A percentile compares a stretch with the other conserved stretches of the same genome.
These are phyloP conservation scores for Damaliscus lunatus DNA, from an alignment of 2,113 vertebrate genomes.

Conservation along the genomic window DNA sequence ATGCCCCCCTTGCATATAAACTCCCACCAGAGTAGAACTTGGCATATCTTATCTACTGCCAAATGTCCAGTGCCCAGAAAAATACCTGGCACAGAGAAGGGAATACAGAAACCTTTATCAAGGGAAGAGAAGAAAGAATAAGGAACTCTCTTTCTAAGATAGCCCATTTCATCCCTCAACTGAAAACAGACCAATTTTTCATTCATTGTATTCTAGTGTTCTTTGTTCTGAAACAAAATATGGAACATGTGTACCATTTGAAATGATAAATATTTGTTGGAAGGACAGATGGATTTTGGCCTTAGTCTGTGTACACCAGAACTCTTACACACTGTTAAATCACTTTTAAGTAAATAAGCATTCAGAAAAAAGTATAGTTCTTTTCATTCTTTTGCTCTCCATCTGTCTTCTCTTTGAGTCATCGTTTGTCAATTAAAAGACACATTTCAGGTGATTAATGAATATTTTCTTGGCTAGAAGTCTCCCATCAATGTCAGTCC, in stretches of 20 bases:
- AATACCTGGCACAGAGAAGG: background rate
- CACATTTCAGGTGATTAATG: background rate
- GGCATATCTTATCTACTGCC: background rate
- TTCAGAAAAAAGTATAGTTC: background rate
- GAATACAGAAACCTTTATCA: background rate
- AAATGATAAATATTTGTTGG: background rate
- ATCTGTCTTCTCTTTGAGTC: background rate
- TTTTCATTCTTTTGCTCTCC: background rate
- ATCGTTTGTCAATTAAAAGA: background rate
- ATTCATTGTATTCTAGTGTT: background rate
- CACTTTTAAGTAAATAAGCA: conserved; percentile 30
- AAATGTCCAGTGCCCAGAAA: background rate
- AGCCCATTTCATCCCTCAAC: background rate
- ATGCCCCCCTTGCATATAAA: background rate
- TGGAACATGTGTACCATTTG: background rate
- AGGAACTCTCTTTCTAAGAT: background rate
- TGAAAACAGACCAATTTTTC: background rate
- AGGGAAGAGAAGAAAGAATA: background rate
- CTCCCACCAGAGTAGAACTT: background rate
- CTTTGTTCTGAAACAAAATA: background rate
- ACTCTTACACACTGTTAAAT: background rate
- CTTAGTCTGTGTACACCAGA: background rate
- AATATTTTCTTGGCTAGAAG: background rate
- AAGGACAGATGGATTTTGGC: background rate
- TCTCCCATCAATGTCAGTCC: background rate